Percentiles rank a stretch among this genome's conserved stretches.
Conservation (phyloP, 2,113 vertebrate genomes). For the Podarcis cretensis region DNA sequence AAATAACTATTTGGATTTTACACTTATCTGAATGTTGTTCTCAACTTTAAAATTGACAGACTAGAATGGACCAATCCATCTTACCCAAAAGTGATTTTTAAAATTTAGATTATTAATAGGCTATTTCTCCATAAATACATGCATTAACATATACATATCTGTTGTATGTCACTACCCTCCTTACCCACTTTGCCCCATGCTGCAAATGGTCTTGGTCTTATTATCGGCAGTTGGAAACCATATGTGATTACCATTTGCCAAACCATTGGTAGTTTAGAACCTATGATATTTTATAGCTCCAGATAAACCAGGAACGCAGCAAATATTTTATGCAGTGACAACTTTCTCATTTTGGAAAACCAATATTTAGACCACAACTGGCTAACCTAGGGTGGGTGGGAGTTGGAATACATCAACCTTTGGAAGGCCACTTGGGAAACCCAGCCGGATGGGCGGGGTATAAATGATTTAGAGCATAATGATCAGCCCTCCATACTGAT, state of each 20-base stretch:
- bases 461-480: background rate
- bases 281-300: background rate
- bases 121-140: background rate
- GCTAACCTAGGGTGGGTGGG: background rate
- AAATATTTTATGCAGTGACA: background rate
- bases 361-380: background rate
- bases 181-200: background rate
- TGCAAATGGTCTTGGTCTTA: background rate
- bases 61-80: no score
- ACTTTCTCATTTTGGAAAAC: background rate
- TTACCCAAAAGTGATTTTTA: no score
- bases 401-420: background rate
- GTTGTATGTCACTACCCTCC: background rate
- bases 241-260: background rate
- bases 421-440: no score
- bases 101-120: background rate
- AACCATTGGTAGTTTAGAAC: background rate
- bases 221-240: background rate
- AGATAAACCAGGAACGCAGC: background rate
- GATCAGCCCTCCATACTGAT: fast-evolving
- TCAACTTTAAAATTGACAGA: no score
- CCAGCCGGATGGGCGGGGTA: no score
- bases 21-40: no score
- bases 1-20: no score
- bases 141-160: background rate